These are phyloP conservation scores for Cisticola juncidis DNA, from an alignment of 2,113 vertebrate genomes.

Conservation along the genomic window DNA sequence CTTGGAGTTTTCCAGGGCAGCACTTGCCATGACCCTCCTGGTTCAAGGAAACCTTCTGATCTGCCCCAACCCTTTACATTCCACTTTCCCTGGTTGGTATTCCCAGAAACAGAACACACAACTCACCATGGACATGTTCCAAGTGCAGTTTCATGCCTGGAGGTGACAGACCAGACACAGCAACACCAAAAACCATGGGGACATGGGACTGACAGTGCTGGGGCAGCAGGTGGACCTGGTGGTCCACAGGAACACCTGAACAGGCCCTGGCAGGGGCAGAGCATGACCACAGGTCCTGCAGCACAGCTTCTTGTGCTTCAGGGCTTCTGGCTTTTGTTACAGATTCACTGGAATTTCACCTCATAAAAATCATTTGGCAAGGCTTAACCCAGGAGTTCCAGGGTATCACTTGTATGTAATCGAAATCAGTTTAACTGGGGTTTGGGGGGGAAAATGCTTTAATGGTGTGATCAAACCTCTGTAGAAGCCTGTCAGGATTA, in stretches of 20 bases:
- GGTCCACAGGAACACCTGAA: background rate
- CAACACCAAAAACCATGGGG: background rate
- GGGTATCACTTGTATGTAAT: too few species aligned
- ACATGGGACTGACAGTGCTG: background rate
- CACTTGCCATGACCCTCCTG: background rate
- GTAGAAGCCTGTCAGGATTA: background rate
- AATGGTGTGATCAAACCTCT: background rate
- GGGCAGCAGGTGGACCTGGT: background rate
- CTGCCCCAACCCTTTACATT: background rate
- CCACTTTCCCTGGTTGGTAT: background rate
- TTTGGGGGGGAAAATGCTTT: background rate
- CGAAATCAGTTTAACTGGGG: too few species aligned
- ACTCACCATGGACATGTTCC: too few species aligned
- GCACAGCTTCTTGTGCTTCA: background rate
- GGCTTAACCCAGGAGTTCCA: background rate
- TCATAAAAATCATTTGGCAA: background rate
- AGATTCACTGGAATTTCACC: background rate
- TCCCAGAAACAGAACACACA: background rate
- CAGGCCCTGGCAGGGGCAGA: background rate
- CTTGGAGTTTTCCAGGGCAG: background rate
- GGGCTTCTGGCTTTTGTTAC: background rate
- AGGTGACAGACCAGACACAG: background rate
- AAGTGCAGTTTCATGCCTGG: background rate
- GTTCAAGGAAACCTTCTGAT: background rate
- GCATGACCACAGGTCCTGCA: background rate